These are phyloP conservation scores for Hedychridium roseum DNA, from an alignment of 2,888 invertebrate genomes.

Conservation along the genomic window DNA sequence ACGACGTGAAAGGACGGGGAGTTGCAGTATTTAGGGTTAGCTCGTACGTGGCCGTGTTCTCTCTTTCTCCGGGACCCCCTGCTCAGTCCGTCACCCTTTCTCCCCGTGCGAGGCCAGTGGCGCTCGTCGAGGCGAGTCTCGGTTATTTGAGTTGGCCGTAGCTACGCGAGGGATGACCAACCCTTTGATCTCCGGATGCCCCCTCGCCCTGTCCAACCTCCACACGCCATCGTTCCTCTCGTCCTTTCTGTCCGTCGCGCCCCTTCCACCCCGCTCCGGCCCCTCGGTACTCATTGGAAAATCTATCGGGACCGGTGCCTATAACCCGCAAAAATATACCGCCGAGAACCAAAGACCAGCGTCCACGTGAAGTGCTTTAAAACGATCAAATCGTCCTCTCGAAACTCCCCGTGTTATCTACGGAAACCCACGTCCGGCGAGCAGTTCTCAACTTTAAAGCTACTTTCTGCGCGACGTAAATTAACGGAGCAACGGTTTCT, in stretches of 20 bases:
- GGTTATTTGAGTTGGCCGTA: conserved; percentile 62
- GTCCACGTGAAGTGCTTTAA: conserved; percentile 18
- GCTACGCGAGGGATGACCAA: conserved; percentile 55
- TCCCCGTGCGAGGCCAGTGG: conserved; percentile 43
- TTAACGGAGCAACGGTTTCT: too few species aligned
- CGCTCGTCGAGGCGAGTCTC: conserved; percentile 55
- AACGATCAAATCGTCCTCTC: too few species aligned
- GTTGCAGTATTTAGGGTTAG: conserved; percentile 57
- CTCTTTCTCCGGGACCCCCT: conserved; percentile 5
- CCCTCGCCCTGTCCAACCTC: conserved; percentile 34
- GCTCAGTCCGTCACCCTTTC: too few species aligned
- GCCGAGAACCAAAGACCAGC: conserved; percentile 10
- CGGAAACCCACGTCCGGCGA: too few species aligned
- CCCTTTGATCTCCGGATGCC: conserved; percentile 61
- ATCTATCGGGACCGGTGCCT: conserved; percentile 47
- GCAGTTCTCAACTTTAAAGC: too few species aligned
- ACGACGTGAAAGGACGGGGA: conserved; percentile 35
- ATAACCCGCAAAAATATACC: conserved; percentile 40
- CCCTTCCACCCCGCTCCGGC: too few species aligned
- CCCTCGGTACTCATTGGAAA: conserved; percentile 47
- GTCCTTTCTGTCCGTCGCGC: conserved; percentile 41
- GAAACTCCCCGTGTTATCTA: too few species aligned
- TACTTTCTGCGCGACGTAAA: too few species aligned
- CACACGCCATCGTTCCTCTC: conserved; percentile 24
- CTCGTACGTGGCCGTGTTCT: conserved; percentile 35